These are phyloP conservation scores for Megalurothrips usitatus DNA, from an alignment of 2,888 invertebrate species.

Conservation along the genomic window DNA sequence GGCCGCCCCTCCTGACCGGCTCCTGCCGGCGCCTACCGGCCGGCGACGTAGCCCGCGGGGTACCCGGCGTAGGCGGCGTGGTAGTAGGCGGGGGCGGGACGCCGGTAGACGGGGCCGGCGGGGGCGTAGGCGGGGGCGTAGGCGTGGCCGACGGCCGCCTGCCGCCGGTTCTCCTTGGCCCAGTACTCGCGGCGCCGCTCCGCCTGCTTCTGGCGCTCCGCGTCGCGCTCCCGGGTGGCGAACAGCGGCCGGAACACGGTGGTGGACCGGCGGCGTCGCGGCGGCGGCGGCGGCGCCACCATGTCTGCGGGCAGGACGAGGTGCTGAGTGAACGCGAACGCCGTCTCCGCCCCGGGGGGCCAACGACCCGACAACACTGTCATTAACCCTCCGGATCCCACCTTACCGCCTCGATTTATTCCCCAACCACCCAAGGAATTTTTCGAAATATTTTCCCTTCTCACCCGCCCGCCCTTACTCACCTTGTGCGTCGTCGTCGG, in stretches of 20 bases:
- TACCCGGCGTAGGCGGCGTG: neutral
- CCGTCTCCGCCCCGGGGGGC: no score
- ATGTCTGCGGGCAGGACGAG: neutral
- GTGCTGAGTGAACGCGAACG: no score
- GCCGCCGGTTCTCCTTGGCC: constrained; percentile 3
- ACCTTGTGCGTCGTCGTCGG: neutral
- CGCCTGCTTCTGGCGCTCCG: neutral
- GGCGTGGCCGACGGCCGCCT: neutral
- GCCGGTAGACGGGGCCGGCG: neutral
- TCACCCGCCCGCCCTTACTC: no score
- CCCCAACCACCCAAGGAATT: no score
- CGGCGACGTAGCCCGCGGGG: neutral
- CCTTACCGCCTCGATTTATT: no score
- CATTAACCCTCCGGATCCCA: no score
- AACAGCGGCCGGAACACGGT: constrained; percentile 18
- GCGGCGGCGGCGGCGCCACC: neutral
- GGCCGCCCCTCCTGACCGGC: no score
- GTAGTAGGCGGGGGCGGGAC: neutral
- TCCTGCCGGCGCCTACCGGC: neutral
- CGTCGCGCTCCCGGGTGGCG: constrained; percentile 11
- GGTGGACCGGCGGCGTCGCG: neutral
- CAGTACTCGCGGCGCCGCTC: constrained; percentile 15
- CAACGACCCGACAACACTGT: no score
- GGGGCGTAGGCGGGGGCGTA: neutral
- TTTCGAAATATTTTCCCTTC: no score